Conservation (phyloP, 2,888 invertebrate species). For the Conchocele bisecta region DNA sequence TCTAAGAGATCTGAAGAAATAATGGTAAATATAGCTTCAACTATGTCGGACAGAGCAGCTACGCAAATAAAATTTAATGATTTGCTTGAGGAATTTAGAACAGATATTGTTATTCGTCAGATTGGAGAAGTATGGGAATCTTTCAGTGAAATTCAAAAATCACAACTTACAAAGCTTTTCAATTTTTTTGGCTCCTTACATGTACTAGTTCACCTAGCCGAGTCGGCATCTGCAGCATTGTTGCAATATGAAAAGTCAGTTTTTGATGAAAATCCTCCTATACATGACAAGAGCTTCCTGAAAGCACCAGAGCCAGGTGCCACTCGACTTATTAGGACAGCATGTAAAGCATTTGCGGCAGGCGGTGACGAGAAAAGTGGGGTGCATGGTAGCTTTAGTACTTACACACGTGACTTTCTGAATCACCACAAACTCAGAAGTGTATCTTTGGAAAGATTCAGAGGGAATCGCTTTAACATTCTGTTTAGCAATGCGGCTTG, state of each 20-base stretch:
- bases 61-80: slow-evolving; percentile 16
- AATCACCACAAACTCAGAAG: slow-evolving; percentile 16
- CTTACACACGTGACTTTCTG: slow-evolving; percentile 28
- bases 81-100: slow-evolving; percentile 3
- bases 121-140: slow-evolving; percentile 19
- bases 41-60: slow-evolving; percentile 36
- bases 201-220: slow-evolving; percentile 15
- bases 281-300: slow-evolving; percentile 31
- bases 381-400: slow-evolving; percentile 20
- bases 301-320: slow-evolving; percentile 17
- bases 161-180: slow-evolving; percentile 20
- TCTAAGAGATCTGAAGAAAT: slow-evolving; percentile 1
- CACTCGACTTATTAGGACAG: slow-evolving; percentile 20
- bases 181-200: slow-evolving; percentile 51
- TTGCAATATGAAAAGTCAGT: slow-evolving; percentile 8
- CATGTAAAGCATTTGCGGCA: slow-evolving; percentile 28
- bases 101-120: slow-evolving; percentile 5
- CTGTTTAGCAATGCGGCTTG: slow-evolving; percentile 34
- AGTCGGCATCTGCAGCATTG: slow-evolving; percentile 4
- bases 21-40: slow-evolving; percentile 25
- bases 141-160: slow-evolving; percentile 8
- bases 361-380: slow-evolving; percentile 44
- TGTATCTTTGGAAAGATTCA: slow-evolving; percentile 27
- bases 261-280: slow-evolving; percentile 15
- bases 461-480: slow-evolving; percentile 45